Evolutionary conservation across 1,140 invertebrate species (phyloP), one percentile per base, ranked within the genome.

Genomic region (Reticulitermes speratus): DNA sequence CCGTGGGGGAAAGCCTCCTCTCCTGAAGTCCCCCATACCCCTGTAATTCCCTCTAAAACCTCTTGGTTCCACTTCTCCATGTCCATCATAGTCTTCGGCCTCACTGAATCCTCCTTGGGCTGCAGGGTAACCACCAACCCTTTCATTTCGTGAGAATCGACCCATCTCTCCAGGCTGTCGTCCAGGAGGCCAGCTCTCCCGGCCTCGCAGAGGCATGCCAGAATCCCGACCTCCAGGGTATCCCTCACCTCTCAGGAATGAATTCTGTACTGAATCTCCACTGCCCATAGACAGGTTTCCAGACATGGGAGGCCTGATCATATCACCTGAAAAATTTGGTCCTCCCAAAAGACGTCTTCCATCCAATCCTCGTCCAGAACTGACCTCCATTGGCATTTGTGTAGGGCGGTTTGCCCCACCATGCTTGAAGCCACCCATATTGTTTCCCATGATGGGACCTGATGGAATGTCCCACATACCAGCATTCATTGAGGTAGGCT

Each of bases 11-110:
- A 85, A 69, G 21, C 65, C 65, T 25, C 84, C 84, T 75, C 85
- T 85, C 30, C 52, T 44, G 38, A 69, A 84, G 8, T 84, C 84
- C 5, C 84, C 84, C 48, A 84, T 84, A 25, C 84, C 84, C n/a
- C 84, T 84, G 48, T 55, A 55, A 11, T 30, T 55, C 30, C 84
- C 84, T 55, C 84, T 52, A 25, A 38, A 84, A 1, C 84, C 84
- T 59, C 84, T 84, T 9, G 65, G 14, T 75, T 75, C 65, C 65
- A 75, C n/a, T 14, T 75, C 65, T 55, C 52, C 52, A 30, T n/a
- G 65, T n/a, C 65, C 65, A n/a, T 75, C 65, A 75, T 9, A 75
- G 14, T 75, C 65, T 12, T 75, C 65, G 9, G 65, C 65, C 14
- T 75, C 65, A 30, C n/a, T 75, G 65, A 11, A 75, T 75, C 25